Evolutionary conservation across 2,797 vertebrate genomes (phyloP).

Genomic region (Champsocephalus gunnari): DNA sequence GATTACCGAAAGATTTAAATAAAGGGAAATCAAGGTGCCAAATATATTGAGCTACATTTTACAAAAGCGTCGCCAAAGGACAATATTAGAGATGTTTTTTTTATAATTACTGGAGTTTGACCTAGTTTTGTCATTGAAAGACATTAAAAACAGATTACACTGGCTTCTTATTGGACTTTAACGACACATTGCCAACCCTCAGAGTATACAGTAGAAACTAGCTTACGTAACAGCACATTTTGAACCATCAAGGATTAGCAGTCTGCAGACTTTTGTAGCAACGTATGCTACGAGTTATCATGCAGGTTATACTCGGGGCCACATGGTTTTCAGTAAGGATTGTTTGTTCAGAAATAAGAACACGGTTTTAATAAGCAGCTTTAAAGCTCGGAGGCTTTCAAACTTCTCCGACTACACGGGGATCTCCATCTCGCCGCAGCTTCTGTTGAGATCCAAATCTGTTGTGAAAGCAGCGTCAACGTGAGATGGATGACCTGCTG

Average conservation of each 20-base stretch:
- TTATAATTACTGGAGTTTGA: conserved; percentile 3
- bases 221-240: background rate
- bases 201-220: background rate
- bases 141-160: conserved; percentile 20
- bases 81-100: background rate
- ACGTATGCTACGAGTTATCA: too few relatives aligned
- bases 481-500: conserved; percentile 39
- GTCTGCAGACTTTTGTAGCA: background rate
- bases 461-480: conserved; percentile 24
- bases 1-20: conserved; percentile 11
- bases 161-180: conserved; percentile 5
- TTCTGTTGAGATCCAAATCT: conserved; percentile 25
- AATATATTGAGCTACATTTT: conserved; percentile 38
- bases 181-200: background rate
- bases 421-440: background rate
- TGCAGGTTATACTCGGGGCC: too few relatives aligned
- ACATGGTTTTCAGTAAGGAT: background rate
- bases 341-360: conserved; percentile 23
- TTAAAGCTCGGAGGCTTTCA: background rate
- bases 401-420: background rate
- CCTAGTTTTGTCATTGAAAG: conserved; percentile 16
- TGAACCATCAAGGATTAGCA: background rate
- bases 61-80: conserved; percentile 22
- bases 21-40: conserved; percentile 43
- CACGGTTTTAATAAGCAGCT: conserved; percentile 7